Evolutionary conservation across 2,888 invertebrate species (phyloP).

Genomic region (Acleris emargana): DNA sequence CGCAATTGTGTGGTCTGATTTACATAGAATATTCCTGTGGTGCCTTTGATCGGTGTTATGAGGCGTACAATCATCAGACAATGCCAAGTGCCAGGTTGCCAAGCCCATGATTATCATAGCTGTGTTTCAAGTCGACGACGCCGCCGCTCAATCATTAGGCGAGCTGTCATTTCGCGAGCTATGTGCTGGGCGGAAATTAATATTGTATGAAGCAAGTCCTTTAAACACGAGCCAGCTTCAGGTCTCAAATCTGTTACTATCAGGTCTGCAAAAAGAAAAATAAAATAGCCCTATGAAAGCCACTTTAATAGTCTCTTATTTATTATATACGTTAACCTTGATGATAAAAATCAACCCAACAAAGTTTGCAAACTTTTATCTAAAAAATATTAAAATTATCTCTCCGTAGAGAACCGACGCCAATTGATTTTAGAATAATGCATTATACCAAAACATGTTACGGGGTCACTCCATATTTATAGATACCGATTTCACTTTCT

Average conservation of each 20-base stretch:
- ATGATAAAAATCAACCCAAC: too few relatives aligned
- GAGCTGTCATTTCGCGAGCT: constrained; percentile 49
- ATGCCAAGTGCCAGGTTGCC: constrained; percentile 23
- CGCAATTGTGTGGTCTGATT: constrained; percentile 21
- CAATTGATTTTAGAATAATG: constrained; percentile 15
- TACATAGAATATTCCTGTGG: constrained; percentile 21
- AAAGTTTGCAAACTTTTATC: too few relatives aligned
- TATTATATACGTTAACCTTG: background rate
- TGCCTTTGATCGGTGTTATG: constrained; percentile 23
- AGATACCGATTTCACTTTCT: constrained; percentile 21
- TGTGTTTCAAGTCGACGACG: constrained; percentile 37
- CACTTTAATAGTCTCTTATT: too few relatives aligned
- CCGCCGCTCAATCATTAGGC: constrained; percentile 17
- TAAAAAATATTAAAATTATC: background rate
- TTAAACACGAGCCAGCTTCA: constrained; percentile 14
- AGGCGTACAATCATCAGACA: constrained; percentile 36
- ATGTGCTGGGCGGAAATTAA: constrained; percentile 48
- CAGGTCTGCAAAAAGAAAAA: too few relatives aligned
- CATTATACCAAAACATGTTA: constrained; percentile 12
- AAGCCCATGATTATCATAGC: constrained; percentile 36
- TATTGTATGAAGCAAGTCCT: constrained; percentile 47
- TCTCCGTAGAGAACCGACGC: background rate
- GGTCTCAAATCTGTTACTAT: too few relatives aligned
- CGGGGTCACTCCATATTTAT: constrained; percentile 13
- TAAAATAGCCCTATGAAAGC: too few relatives aligned